Conservation (phyloP, 2,888 invertebrate species). For the Metallyticus violacea region DNA sequence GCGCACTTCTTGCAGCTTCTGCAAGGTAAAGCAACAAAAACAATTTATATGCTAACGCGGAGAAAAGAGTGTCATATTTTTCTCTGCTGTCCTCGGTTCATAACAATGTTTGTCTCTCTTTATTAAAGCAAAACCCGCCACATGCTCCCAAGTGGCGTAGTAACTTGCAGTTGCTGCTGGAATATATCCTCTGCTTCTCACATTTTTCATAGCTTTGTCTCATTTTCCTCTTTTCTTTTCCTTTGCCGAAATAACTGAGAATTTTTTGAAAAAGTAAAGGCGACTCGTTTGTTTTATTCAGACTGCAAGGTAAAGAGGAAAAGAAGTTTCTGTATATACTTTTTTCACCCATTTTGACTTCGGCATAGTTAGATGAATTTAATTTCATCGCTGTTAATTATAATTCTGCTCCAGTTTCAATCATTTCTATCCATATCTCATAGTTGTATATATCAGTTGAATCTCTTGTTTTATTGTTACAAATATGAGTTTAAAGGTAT, state of each 20-base stretch:
- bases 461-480: too few species aligned
- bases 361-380: too few species aligned
- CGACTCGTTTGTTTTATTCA: not conserved
- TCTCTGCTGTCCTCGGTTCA: not conserved
- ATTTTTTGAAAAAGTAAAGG: too few species aligned
- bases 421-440: too few species aligned
- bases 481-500: too few species aligned
- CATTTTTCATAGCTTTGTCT: not conserved
- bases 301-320: too few species aligned
- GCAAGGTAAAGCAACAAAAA: not conserved
- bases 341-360: too few species aligned
- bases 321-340: too few species aligned
- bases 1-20: not conserved
- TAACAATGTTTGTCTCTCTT: not conserved
- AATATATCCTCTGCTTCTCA: not conserved
- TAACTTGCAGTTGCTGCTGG: not conserved
- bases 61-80: not conserved
- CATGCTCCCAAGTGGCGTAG: not conserved
- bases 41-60: not conserved
- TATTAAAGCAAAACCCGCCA: not conserved
- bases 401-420: too few species aligned
- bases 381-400: too few species aligned
- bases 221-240: not conserved
- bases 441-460: too few species aligned
- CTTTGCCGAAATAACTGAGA: not conserved